Conservation (phyloP, 2,797 vertebrate genomes). For the Sebastes matsubarae region DNA sequence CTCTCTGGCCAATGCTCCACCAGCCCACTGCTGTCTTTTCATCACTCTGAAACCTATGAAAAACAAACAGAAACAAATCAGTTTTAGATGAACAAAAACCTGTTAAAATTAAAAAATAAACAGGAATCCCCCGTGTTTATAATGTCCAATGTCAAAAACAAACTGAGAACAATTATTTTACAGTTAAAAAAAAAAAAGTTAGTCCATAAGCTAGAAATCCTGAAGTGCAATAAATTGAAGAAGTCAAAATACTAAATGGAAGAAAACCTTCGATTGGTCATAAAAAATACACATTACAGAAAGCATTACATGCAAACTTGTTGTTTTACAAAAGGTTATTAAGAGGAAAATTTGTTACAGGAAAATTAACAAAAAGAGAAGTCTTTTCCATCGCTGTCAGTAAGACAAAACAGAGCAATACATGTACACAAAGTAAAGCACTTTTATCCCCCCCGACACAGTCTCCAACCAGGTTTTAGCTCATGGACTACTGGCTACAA, state of each 20-base stretch:
- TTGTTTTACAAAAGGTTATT: constrained; percentile 75
- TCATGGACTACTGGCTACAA: constrained; percentile 98
- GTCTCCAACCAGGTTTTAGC: constrained; percentile 96
- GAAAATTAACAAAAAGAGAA: constrained; percentile 80
- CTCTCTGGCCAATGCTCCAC: constrained; percentile 59
- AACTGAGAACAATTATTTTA: constrained; percentile 84
- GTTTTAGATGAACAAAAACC: constrained; percentile 65
- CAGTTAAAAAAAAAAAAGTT: constrained; percentile 79
- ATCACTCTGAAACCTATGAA: constrained; percentile 84
- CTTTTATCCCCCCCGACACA: constrained; percentile 82
- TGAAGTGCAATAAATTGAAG: constrained; percentile 85
- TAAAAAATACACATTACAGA: constrained; percentile 75
- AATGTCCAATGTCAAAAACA: constrained; percentile 81
- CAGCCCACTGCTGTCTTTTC: constrained; percentile 62
- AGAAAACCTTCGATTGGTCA: constrained; percentile 72
- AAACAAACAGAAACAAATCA: constrained; percentile 79
- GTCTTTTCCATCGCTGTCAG: constrained; percentile 83
- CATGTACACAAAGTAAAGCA: constrained; percentile 83
- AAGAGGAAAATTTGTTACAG: constrained; percentile 83
- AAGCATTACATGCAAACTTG: constrained; percentile 83
- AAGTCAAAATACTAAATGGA: constrained; percentile 74
- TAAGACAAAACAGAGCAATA: constrained; percentile 84
- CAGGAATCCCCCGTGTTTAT: constrained; percentile 84
- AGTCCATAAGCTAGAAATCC: constrained; percentile 95
- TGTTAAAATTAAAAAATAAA: constrained; percentile 38